These are phyloP conservation scores for Rhagonycha lutea DNA, from an alignment of 2,888 invertebrate species.

Conservation along the genomic window DNA sequence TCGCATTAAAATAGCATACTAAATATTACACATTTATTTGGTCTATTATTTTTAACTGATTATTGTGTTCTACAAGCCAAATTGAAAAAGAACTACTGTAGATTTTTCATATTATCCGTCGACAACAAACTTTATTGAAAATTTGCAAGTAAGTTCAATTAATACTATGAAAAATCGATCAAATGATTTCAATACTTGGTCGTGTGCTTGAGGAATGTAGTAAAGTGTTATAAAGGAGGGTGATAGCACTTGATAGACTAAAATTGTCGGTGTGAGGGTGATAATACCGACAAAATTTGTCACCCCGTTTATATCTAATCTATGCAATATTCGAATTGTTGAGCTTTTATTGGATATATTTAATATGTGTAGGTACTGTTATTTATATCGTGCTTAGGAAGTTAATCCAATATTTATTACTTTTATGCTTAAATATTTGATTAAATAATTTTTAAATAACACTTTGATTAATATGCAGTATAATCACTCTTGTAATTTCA, in stretches of 20 bases:
- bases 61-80: background rate
- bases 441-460: background rate
- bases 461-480: background rate
- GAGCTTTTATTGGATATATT: slow-evolving; percentile 22
- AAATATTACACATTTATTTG: background rate
- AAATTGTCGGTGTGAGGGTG: slow-evolving; percentile 29
- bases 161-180: background rate
- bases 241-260: slow-evolving; percentile 1
- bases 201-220: slow-evolving; percentile 20
- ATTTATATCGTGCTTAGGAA: background rate
- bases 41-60: too few relatives aligned
- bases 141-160: background rate
- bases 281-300: slow-evolving; percentile 33
- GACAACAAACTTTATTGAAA: background rate
- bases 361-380: background rate
- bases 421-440: background rate
- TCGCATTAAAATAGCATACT: background rate
- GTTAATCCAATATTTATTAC: background rate
- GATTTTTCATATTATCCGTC: background rate
- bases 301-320: slow-evolving; percentile 34
- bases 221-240: slow-evolving; percentile 24
- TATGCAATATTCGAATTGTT: slow-evolving; percentile 31
- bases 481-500: too few relatives aligned
- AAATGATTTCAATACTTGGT: background rate
- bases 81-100: background rate